Evolutionary conservation across 2,797 vertebrate genomes (phyloP), one percentile per base, ranked within the genome.

Genomic region (Acrossocheilus fasciatus): DNA sequence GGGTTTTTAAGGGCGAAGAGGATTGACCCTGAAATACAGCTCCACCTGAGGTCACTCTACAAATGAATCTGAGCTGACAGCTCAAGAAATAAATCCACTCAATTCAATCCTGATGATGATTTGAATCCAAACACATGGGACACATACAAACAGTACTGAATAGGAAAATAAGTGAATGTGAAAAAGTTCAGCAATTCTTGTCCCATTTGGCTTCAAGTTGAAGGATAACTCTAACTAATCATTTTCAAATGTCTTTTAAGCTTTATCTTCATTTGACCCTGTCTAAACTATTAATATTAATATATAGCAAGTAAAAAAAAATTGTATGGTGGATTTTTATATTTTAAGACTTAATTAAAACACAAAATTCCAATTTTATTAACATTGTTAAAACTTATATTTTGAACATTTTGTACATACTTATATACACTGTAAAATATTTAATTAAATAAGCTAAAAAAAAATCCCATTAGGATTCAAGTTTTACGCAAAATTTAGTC

Each of bases 61-160:
- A 89, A 91, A 89, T 87, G 86, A 86, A 78, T 69, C 69, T 73
- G 81, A 90, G 83, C 86, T 88, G 90, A 89, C 87, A 89, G 87
- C 81, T 79, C n/a, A 76, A 45, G n/a, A 86, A 26, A 68, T 17
- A 62, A 68, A 75, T 72, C 77, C 47, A 36, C 77, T 36, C 30
- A 34, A 15, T 81, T 69, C 54, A 73, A 39, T 50, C 68, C 50
- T n/a, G 66, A 47, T 54, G 52, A 86, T 45, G 43, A 73, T 45
- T 80, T 59, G 9, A 77, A 23, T 64, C 62, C 77, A 54, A 77
- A 73, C 54, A 85, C 17, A 74, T 57, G 41, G 47, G 62, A 30
- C 39, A n/a, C 30, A 50, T n/a, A 72, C 17, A 83, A 47, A 47
- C 26, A 34, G 20, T 5, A 30, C 12, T 9, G 7, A 43, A 34